A percentile compares a stretch with the other conserved stretches of the same genome.
Evolutionary conservation across 2,888 invertebrate species (phyloP).

Genomic region (Sacculina carcini): DNA sequence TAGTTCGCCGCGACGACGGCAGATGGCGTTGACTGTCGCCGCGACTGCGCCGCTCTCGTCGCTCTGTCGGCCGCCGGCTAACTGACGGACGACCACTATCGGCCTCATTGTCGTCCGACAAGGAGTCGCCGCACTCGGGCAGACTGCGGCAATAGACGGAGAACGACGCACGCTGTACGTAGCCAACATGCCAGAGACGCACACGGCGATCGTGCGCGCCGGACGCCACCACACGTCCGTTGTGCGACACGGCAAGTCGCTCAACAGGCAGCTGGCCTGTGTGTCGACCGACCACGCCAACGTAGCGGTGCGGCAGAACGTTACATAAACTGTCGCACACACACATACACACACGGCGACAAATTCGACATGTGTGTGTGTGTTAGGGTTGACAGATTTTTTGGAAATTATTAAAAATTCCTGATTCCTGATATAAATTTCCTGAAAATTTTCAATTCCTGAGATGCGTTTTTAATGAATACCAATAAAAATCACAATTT

Average conservation of each 20-base stretch:
- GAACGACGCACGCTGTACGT: too few species aligned
- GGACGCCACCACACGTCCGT: not conserved
- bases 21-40: not conserved
- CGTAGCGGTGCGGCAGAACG: not conserved
- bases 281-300: conserved; percentile 1
- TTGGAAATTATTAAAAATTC: too few species aligned
- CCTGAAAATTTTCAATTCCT: too few species aligned
- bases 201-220: not conserved
- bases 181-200: not conserved
- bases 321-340: not conserved
- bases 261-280: not conserved
- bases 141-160: too few species aligned
- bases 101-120: not conserved
- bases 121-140: too few species aligned
- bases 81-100: too few species aligned
- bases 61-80: not conserved
- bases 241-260: not conserved
- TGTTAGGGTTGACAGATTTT: too few species aligned
- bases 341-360: not conserved
- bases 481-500: too few species aligned
- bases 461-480: not conserved
- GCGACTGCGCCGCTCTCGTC: not conserved
- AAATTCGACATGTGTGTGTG: too few species aligned
- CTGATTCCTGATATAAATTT: too few species aligned
- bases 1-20: not conserved